Evolutionary conservation across 35 echinoderm and acorn worm species (phyloP).

Genomic region (Lytechinus pictus): DNA sequence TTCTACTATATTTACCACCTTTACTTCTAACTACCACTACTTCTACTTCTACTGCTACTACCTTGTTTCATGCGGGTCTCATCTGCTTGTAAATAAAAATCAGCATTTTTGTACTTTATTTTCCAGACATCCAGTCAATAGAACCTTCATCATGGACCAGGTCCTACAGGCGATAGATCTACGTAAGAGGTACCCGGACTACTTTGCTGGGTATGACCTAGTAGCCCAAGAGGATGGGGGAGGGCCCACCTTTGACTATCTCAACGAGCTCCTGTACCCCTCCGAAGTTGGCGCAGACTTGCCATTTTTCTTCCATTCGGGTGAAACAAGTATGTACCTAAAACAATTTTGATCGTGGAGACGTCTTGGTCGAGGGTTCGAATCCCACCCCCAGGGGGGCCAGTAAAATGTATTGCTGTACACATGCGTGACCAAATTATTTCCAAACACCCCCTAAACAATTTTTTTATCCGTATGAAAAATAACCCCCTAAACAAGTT

Average conservation of each 20-base stretch:
- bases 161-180: constrained; percentile 56
- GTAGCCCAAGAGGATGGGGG: constrained; percentile 73
- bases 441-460: no score
- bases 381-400: no score
- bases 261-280: constrained; percentile 71
- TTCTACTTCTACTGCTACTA: no score
- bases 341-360: no score
- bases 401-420: no score
- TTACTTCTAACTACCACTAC: no score
- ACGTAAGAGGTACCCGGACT: constrained; percentile 66
- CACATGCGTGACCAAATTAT: no score
- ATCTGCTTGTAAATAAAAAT: no score
- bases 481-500: no score
- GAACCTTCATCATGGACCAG: neutral
- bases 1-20: no score
- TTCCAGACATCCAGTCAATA: neutral
- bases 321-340: constrained; percentile 74
- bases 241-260: constrained; percentile 58
- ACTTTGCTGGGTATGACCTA: constrained; percentile 76
- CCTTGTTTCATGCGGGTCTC: neutral
- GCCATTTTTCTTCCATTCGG: constrained; percentile 87
- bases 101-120: neutral
- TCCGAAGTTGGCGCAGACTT: constrained; percentile 37
- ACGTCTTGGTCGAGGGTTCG: no score
- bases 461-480: no score